Evolutionary conservation across 2,888 invertebrate genomes (phyloP).

Genomic region (Oxystoma pomonae): DNA sequence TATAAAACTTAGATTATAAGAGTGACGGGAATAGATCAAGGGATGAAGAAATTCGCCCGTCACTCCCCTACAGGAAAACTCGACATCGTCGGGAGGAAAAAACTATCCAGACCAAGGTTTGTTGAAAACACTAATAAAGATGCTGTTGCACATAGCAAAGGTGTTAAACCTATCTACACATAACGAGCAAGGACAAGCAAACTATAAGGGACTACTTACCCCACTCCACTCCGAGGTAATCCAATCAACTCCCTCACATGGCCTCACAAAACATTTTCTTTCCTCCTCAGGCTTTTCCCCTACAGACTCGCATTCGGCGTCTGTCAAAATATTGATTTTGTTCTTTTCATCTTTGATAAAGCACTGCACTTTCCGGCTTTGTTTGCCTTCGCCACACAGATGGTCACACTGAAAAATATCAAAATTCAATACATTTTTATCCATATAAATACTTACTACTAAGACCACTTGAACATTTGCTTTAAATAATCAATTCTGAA

Average conservation of each 20-base stretch:
- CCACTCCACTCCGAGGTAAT: conserved; percentile 82
- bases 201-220: conserved; percentile 62
- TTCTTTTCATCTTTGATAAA: conserved; percentile 60
- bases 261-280: conserved; percentile 68
- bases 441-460: too few species aligned
- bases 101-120: conserved; percentile 5
- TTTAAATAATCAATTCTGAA: too few species aligned
- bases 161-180: too few species aligned
- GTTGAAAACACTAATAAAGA: background rate
- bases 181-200: background rate
- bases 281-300: conserved; percentile 68
- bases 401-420: conserved; percentile 88
- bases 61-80: too few species aligned
- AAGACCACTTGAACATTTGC: too few species aligned
- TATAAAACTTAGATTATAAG: too few species aligned
- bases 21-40: too few species aligned
- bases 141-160: background rate
- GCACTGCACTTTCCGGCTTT: conserved; percentile 77
- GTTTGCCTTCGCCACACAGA: conserved; percentile 86
- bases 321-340: conserved; percentile 62
- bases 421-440: too few species aligned
- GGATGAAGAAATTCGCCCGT: too few species aligned
- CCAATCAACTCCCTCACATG: conserved; percentile 93
- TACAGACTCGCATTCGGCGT: conserved; percentile 56
- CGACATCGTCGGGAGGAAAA: too few species aligned